Evolutionary conservation across 2,888 invertebrate genomes (phyloP).

Genomic region (Epirrhoe tristata): DNA sequence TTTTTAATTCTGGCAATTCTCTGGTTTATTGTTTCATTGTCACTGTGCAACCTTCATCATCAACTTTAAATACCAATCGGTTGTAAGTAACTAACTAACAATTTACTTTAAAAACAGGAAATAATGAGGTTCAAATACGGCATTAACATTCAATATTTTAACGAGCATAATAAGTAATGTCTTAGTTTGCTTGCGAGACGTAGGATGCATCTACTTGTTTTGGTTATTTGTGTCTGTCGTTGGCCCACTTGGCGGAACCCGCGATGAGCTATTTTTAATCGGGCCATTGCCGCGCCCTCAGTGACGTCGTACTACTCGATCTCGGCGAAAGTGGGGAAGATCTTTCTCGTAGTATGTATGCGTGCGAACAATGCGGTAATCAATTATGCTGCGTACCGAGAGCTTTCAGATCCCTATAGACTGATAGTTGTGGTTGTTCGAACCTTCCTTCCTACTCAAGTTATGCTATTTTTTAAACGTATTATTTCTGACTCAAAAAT

Average conservation of each 20-base stretch:
- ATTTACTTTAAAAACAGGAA: no score
- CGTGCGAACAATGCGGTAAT: conserved; percentile 52
- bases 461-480: not conserved
- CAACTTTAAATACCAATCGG: no score
- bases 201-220: conserved; percentile 1
- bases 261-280: conserved; percentile 69
- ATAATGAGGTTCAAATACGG: not conserved
- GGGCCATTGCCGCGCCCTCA: conserved; percentile 72
- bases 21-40: no score
- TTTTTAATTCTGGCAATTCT: no score
- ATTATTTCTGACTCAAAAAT: no score
- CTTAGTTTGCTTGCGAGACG: not conserved
- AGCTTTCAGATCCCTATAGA: conserved; percentile 50
- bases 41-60: no score
- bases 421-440: conserved; percentile 13
- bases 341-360: conserved; percentile 39
- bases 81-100: no score
- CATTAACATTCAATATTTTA: not conserved
- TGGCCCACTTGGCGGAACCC: conserved; percentile 73
- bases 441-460: not conserved
- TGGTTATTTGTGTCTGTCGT: conserved; percentile 60
- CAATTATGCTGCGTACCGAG: conserved; percentile 52
- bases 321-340: conserved; percentile 47
- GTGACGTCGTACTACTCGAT: conserved; percentile 41
- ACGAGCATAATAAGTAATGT: not conserved